phyloP scores from a whole-genome alignment of 1,140 invertebrate species.

The Ostrea edulis region DNA sequence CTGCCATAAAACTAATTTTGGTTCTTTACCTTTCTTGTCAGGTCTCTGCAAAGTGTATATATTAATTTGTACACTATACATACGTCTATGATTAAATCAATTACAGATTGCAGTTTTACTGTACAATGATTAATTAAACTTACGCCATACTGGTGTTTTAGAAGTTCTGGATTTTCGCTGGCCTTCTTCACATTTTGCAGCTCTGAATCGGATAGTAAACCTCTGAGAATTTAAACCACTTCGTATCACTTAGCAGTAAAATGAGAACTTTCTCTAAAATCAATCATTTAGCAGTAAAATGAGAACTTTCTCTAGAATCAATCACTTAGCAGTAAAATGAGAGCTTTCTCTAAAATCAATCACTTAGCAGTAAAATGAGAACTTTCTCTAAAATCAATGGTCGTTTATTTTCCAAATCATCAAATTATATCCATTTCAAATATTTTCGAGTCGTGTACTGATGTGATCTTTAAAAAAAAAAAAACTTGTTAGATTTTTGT shows the following conservation, averaged over 20 bases:
- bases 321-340: not conserved
- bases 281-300: not conserved
- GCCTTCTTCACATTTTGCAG: constrained; percentile 24
- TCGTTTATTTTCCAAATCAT: too few relatives aligned
- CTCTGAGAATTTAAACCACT: constrained; percentile 31
- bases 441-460: too few relatives aligned
- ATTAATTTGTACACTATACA: too few relatives aligned
- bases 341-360: not conserved
- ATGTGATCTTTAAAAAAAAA: too few relatives aligned
- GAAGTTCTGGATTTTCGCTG: constrained; percentile 39
- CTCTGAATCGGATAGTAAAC: constrained; percentile 33
- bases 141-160: constrained; percentile 47
- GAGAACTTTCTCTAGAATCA: not conserved
- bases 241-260: not conserved
- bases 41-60: constrained; percentile 44
- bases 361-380: not conserved
- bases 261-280: not conserved
- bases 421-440: too few relatives aligned
- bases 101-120: not conserved
- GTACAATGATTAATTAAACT: not conserved
- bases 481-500: too few relatives aligned
- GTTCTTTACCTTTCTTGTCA: constrained; percentile 57
- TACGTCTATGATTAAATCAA: too few relatives aligned
- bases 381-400: too few relatives aligned
- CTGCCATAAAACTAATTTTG: constrained; percentile 65